phyloP scores from a whole-genome alignment of 2,888 invertebrate genomes.

The Entomobrya proxima region DNA sequence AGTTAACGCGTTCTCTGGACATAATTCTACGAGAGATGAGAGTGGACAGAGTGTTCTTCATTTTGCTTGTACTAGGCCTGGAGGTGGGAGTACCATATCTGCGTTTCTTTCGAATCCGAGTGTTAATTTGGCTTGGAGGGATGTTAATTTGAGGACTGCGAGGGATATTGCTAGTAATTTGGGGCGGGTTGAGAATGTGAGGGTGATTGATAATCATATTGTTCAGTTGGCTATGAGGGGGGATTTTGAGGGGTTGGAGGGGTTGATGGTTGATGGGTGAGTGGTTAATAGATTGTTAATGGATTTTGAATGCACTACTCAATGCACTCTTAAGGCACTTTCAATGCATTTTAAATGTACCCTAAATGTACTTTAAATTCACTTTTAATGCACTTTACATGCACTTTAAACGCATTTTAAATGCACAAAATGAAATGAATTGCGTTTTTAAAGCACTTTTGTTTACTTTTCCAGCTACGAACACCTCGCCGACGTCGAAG shows the following conservation, averaged over 20 bases:
- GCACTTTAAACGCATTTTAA: no score
- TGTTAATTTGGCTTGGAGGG: constrained; percentile 88
- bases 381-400: no score
- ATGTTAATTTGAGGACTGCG: constrained; percentile 91
- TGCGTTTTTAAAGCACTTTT: no score
- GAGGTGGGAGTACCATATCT: constrained; percentile 87
- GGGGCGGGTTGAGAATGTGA: constrained; percentile 86
- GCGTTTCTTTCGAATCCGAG: constrained; percentile 88
- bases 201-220: constrained; percentile 89
- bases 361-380: no score
- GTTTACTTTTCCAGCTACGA: no score
- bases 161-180: constrained; percentile 90
- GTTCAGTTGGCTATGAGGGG: constrained; percentile 88
- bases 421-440: no score
- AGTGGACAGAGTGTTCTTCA: constrained; percentile 93
- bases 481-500: constrained; percentile 83
- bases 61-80: constrained; percentile 89
- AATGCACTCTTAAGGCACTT: no score
- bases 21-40: constrained; percentile 83
- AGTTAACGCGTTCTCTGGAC: not conserved
- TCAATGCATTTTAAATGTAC: no score
- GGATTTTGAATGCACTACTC: no score
- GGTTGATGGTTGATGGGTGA: constrained; percentile 88
- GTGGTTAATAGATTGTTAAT: no score
- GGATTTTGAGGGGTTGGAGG: constrained; percentile 83